Evolutionary conservation across 2,113 vertebrate species (phyloP).

Genomic region (Lota lota): DNA sequence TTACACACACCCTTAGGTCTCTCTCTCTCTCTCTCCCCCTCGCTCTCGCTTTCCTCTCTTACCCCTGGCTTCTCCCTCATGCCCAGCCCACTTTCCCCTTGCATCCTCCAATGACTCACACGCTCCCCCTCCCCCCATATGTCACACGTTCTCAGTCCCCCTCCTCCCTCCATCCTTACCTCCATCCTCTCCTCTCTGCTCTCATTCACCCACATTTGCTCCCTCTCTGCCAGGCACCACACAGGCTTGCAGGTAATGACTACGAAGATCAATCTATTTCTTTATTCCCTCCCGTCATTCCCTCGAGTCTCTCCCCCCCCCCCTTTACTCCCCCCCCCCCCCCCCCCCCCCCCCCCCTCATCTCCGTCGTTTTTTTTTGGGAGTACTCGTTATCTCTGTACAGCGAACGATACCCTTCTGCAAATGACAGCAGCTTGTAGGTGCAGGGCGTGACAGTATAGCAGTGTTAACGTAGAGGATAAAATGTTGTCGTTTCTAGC

Average conservation of each 20-base stretch:
- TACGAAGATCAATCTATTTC: constrained; percentile 53
- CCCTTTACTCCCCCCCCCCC: constrained; percentile 17
- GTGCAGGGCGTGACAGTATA: constrained; percentile 39
- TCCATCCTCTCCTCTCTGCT: constrained; percentile 19
- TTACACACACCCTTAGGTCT: constrained; percentile 7
- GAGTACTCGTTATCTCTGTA: constrained; percentile 33
- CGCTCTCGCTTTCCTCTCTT: constrained; percentile 24
- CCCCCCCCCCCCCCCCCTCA: constrained; percentile 14
- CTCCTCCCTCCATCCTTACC: constrained; percentile 17
- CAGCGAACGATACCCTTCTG: constrained; percentile 12
- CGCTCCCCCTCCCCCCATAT: constrained; percentile 52
- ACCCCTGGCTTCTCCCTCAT: constrained; percentile 35
- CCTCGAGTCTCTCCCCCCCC: constrained; percentile 5
- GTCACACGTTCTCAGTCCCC: constrained; percentile 45
- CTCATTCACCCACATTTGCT: constrained; percentile 3
- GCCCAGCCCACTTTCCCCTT: constrained; percentile 32
- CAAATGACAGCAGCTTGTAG: constrained; percentile 38
- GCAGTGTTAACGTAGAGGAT: constrained; percentile 16
- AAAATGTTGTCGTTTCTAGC: constrained; percentile 30
- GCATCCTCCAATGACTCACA: constrained; percentile 67
- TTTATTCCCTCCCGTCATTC: constrained; percentile 35
- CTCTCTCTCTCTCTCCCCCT: constrained; percentile 14
- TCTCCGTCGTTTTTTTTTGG: constrained; percentile 30
- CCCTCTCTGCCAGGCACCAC: constrained; percentile 56
- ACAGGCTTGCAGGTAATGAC: constrained; percentile 65